Conservation (phyloP, 2,888 invertebrate genomes). For the Drosophila algonquin region DNA sequence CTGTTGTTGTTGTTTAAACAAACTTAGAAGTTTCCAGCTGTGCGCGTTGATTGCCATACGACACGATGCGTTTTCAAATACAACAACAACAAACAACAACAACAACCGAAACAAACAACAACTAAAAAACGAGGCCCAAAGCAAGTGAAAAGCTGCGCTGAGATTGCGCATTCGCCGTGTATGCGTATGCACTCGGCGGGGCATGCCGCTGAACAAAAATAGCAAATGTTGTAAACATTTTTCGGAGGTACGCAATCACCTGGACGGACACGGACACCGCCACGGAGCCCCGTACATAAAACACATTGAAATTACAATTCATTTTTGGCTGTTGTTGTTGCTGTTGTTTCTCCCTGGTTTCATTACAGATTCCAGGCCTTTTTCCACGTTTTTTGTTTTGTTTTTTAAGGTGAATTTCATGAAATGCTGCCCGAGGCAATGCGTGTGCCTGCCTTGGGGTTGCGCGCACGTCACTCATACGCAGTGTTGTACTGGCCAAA, state of each 20-base stretch:
- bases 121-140: neutral
- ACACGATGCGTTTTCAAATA: conserved; percentile 77
- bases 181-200: conserved; percentile 28
- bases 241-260: conserved; percentile 53
- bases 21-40: conserved; percentile 74
- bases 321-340: conserved; percentile 46
- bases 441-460: conserved; percentile 2
- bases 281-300: conserved; percentile 38
- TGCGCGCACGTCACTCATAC: conserved; percentile 66
- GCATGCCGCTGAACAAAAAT: conserved; percentile 50
- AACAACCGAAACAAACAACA: conserved; percentile 4
- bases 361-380: conserved; percentile 68
- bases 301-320: conserved; percentile 59
- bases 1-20: conserved; percentile 53
- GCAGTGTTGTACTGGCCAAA: conserved; percentile 52
- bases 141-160: conserved; percentile 23
- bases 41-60: conserved; percentile 75
- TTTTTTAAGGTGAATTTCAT: conserved; percentile 53
- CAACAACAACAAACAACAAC: conserved; percentile 24
- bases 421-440: conserved; percentile 29
- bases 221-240: conserved; percentile 66
- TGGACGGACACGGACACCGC: conserved; percentile 9
- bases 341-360: conserved; percentile 41
- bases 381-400: conserved; percentile 35
- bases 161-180: conserved; percentile 61